phyloP scores from a whole-genome alignment of 2,797 vertebrate genomes.

The Pseudocheirus occidentalis region DNA sequence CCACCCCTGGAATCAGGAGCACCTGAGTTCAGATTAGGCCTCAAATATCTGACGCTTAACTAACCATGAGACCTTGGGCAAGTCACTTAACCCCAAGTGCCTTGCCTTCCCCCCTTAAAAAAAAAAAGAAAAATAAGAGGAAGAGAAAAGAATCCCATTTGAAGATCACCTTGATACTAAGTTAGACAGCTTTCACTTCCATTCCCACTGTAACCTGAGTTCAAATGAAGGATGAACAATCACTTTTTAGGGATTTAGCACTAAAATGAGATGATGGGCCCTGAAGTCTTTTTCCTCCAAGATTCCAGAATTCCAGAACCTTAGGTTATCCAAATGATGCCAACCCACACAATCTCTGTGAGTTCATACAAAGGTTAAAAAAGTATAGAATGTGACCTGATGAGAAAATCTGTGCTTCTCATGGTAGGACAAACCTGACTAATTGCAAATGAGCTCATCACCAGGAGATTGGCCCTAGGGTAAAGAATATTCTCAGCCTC shows the following conservation, averaged over 20 bases:
- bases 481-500: background rate
- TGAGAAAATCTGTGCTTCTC: background rate
- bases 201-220: background rate
- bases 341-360: background rate
- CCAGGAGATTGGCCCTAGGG: background rate
- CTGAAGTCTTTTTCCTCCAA: background rate
- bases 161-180: background rate
- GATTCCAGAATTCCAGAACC: background rate
- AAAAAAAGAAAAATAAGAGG: too few species aligned
- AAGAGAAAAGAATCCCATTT: background rate
- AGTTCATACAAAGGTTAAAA: background rate
- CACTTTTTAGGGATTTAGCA: background rate
- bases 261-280: background rate
- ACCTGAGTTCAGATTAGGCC: too few species aligned
- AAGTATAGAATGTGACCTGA: background rate
- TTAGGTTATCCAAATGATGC: background rate
- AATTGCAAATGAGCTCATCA: background rate
- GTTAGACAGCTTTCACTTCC: background rate
- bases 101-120: too few species aligned
- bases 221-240: background rate
- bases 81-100: too few species aligned
- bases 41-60: too few species aligned
- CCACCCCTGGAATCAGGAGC: too few species aligned
- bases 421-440: background rate
- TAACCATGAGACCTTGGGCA: too few species aligned